Evolutionary conservation across 2,113 vertebrate species (phyloP), one percentile per base, ranked within the genome.

Genomic region (Solenodon paradoxus): DNA sequence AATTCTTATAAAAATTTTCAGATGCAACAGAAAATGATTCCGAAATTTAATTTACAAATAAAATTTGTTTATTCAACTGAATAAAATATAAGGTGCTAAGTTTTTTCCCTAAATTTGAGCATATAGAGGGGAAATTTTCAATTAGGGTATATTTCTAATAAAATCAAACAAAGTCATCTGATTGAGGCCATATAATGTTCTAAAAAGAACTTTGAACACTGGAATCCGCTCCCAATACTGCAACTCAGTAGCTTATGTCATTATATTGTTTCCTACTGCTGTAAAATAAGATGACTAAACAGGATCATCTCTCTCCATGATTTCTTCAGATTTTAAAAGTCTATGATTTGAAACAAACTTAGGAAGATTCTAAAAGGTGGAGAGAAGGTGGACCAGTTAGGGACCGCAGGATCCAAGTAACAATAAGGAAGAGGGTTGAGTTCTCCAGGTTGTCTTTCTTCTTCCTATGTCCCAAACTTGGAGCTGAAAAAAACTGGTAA

Each of bases 141-240:
- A 38, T 75, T 80, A 86, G 75, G 91, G 69, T 88, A 77, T 9
- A 74, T 6, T 82, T 38, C 63, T 87, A 91, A 91, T 30, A 68
- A 75, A 94, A 83, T 71, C 51, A 96, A 91, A 78, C 38, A 94
- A 91, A 87, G 47, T 30, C 30, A 53, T 87, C 87, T 66, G 61
- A 87, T 0, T 3, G 45, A 94, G 53, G 57, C 51, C 77, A 47
- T 57, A 38, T 53, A 15, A 63, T 69, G 17, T 20, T 81, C 57
- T 90, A 24, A 86, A 61, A 96, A 51, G 77, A 66, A 22, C 24
- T 80, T 35, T 32, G 40, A 85, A 90, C 55, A 66, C 59, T 47
- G 32, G 35, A 40, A 22, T 88, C 22, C 45, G 59, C 28, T 77
- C 26, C 17, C 16, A 69, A n/a, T 11, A 24, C 38, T 63, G 28